phyloP scores from a whole-genome alignment of 2,797 vertebrate genomes.

The Acanthopagrus latus region DNA sequence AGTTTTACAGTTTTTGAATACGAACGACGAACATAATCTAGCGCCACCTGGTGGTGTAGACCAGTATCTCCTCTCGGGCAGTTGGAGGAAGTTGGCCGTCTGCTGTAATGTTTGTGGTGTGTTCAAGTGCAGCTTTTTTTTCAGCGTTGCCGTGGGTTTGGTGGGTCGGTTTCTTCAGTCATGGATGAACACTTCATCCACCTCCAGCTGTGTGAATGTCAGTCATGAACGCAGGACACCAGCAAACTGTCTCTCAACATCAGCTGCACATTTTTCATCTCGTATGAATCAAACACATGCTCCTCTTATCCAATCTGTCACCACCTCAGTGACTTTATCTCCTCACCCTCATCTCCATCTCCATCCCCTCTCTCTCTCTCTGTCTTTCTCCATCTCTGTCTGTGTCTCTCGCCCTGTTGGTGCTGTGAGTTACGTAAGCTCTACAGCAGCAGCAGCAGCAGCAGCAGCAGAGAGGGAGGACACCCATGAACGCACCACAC shows the following conservation, averaged over 20 bases:
- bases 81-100: too few relatives aligned
- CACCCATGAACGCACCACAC: constrained; percentile 67
- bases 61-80: too few relatives aligned
- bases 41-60: too few relatives aligned
- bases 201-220: background rate
- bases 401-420: constrained; percentile 44
- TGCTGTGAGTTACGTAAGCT: constrained; percentile 75
- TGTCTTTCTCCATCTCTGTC: constrained; percentile 1
- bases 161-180: too few relatives aligned
- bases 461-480: constrained; percentile 59
- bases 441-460: constrained; percentile 60
- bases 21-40: too few relatives aligned
- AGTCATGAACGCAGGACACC: background rate
- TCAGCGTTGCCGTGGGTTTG: too few relatives aligned
- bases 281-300: constrained; percentile 38
- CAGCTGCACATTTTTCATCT: constrained; percentile 22
- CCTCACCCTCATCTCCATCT: constrained; percentile 18
- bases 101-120: too few relatives aligned
- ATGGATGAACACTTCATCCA: too few relatives aligned
- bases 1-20: too few relatives aligned
- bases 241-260: constrained; percentile 5
- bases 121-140: too few relatives aligned
- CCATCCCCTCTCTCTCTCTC: background rate
- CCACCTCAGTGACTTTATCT: constrained; percentile 39
- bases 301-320: constrained; percentile 28